Evolutionary conservation across 2,797 vertebrate species (phyloP).

Genomic region (Odontamblyopus lacepedii): DNA sequence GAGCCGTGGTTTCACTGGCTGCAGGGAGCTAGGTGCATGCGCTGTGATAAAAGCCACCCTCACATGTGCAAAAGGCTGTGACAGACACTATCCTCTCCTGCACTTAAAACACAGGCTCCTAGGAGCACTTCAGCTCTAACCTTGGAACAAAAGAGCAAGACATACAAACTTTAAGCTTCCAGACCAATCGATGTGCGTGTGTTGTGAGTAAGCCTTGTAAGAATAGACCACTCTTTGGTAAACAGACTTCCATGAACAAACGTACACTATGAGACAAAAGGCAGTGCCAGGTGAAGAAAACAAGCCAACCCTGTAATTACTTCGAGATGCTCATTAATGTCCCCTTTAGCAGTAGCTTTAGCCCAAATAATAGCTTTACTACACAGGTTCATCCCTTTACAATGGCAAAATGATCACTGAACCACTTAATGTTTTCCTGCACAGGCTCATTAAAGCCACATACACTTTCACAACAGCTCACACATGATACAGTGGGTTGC

Average conservation of each 20-base stretch:
- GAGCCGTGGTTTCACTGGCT: constrained; percentile 26
- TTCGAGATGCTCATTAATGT: not conserved
- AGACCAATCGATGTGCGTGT: constrained; percentile 11
- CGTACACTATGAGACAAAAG: constrained; percentile 7
- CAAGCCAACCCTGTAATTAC: constrained; percentile 6
- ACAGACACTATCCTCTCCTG: constrained; percentile 21
- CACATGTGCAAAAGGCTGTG: constrained; percentile 27
- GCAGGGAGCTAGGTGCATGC: constrained; percentile 28
- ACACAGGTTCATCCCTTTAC: not conserved
- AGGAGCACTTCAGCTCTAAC: constrained; percentile 30
- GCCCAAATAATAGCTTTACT: not conserved
- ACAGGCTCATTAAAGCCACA: not conserved
- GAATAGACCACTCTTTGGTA: constrained; percentile 6
- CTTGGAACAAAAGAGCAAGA: constrained; percentile 36
- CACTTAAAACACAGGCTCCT: constrained; percentile 27
- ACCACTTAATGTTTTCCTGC: not conserved
- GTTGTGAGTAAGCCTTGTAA: constrained; percentile 14
- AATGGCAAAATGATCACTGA: not conserved
- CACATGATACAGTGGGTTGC: not conserved
- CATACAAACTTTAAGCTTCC: constrained; percentile 41
- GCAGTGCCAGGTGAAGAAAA: constrained; percentile 2
- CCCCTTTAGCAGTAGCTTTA: constrained; percentile 1
- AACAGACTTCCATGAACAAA: constrained; percentile 17
- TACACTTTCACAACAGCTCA: not conserved
- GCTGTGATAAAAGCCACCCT: constrained; percentile 27